Evolutionary conservation across 2,797 vertebrate species (phyloP).

Genomic region (Enteromius fasciolatus): DNA sequence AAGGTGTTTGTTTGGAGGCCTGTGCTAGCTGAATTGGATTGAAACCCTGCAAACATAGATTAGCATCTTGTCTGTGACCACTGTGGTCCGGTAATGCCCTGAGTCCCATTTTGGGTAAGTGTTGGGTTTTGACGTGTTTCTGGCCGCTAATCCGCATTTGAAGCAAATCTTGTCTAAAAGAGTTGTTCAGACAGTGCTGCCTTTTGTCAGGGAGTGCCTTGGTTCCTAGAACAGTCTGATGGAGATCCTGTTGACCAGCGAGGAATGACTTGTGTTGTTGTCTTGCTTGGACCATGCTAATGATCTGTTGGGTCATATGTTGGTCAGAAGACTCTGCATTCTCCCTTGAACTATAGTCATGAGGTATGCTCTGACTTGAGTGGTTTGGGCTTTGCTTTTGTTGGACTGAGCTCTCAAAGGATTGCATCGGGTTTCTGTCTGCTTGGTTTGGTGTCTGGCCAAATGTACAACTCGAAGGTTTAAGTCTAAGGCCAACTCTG

Average conservation of each 20-base stretch:
- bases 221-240: conserved; percentile 29
- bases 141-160: conserved; percentile 65
- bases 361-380: conserved; percentile 30
- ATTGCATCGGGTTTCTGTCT: conserved; percentile 43
- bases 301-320: conserved; percentile 24
- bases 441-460: conserved; percentile 47
- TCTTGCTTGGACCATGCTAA: conserved; percentile 16
- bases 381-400: conserved; percentile 37
- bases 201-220: conserved; percentile 36
- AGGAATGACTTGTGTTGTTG: conserved; percentile 43
- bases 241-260: conserved; percentile 39
- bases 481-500: conserved; percentile 28
- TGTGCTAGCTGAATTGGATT: conserved; percentile 13
- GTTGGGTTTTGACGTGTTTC: conserved; percentile 65
- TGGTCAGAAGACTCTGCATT: conserved; percentile 33
- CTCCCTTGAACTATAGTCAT: conserved; percentile 22
- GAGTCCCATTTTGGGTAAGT: conserved; percentile 66
- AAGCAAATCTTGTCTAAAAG: conserved; percentile 35
- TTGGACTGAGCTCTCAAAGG: conserved; percentile 41
- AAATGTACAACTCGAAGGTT: conserved; percentile 41
- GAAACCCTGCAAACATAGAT: conserved; percentile 28
- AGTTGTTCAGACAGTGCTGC: conserved; percentile 34
- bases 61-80: conserved; percentile 47
- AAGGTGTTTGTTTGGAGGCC: conserved; percentile 36
- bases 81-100: conserved; percentile 59